These are phyloP conservation scores for Mobula birostris DNA, from an alignment of 2,113 vertebrate species.

Conservation along the genomic window DNA sequence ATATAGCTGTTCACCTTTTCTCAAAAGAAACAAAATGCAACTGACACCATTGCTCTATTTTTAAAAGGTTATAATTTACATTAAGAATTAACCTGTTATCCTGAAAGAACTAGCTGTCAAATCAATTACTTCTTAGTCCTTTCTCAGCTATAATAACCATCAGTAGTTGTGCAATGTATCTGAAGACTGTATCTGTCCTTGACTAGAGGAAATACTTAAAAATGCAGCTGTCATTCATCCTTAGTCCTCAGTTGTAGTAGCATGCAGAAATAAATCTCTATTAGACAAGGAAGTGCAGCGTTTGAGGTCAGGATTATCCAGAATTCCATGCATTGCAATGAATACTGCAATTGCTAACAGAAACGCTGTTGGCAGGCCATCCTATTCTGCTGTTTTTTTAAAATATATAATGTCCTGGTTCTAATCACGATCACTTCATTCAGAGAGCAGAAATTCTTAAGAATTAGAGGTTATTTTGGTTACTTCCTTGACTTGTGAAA, in stretches of 20 bases:
- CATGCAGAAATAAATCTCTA: neutral
- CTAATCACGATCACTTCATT: neutral
- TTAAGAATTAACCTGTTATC: neutral
- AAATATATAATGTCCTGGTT: no score
- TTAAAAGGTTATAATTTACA: neutral
- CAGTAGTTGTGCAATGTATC: neutral
- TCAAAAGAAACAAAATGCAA: neutral
- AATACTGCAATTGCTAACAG: neutral
- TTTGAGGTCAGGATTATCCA: slow-evolving; percentile 5
- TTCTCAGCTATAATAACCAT: neutral
- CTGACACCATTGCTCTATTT: neutral
- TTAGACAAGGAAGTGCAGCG: neutral
- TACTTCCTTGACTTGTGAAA: neutral
- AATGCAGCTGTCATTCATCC: neutral
- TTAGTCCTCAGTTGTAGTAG: neutral
- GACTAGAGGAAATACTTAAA: neutral
- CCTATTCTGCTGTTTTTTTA: neutral
- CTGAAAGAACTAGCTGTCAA: neutral
- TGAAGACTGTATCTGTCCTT: slow-evolving; percentile 23
- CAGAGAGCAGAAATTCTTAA: neutral
- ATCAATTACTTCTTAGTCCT: neutral
- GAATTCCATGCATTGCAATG: neutral
- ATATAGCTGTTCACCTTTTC: neutral
- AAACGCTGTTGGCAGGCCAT: neutral
- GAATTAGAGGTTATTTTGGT: neutral